A percentile compares a stretch with the other conserved stretches of the same genome.
These are phyloP conservation scores for Pyrgus malvae DNA, from an alignment of 2,888 invertebrate genomes.

Conservation along the genomic window DNA sequence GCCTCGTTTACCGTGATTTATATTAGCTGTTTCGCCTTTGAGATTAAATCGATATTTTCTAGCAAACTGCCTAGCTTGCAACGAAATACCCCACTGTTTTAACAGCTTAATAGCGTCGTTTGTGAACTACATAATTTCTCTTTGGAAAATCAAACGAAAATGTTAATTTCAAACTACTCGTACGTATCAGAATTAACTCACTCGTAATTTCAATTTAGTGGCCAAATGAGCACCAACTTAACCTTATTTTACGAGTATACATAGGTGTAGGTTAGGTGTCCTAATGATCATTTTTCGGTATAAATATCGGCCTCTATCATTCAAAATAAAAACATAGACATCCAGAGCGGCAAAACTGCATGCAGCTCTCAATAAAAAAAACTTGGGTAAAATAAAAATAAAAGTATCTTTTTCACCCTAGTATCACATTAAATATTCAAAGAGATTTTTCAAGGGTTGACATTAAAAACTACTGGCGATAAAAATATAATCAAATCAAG, in stretches of 20 bases:
- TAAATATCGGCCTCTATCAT: too few relatives aligned
- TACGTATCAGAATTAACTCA: neutral
- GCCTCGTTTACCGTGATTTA: slow-evolving; percentile 28
- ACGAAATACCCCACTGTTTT: slow-evolving; percentile 18
- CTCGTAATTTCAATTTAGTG: slow-evolving; percentile 3
- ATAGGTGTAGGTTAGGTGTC: too few relatives aligned
- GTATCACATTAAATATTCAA: too few relatives aligned
- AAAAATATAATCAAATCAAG: too few relatives aligned
- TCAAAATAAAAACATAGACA: too few relatives aligned
- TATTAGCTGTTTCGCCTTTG: slow-evolving; percentile 23
- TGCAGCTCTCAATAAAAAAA: too few relatives aligned
- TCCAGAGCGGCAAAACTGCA: too few relatives aligned
- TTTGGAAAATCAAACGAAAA: slow-evolving; percentile 11
- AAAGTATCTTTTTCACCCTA: too few relatives aligned
- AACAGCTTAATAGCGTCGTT: slow-evolving; percentile 7
- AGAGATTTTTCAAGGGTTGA: too few relatives aligned
- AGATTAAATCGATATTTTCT: slow-evolving; percentile 27
- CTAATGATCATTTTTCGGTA: too few relatives aligned
- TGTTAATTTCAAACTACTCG: slow-evolving; percentile 4
- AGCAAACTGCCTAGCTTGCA: slow-evolving; percentile 20
- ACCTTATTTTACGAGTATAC: neutral
- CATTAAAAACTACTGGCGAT: too few relatives aligned
- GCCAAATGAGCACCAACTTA: neutral
- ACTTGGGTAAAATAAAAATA: too few relatives aligned
- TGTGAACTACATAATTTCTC: slow-evolving; percentile 5